These are phyloP conservation scores for Spodoptera littoralis DNA, from an alignment of 2,888 invertebrate genomes.

Conservation along the genomic window DNA sequence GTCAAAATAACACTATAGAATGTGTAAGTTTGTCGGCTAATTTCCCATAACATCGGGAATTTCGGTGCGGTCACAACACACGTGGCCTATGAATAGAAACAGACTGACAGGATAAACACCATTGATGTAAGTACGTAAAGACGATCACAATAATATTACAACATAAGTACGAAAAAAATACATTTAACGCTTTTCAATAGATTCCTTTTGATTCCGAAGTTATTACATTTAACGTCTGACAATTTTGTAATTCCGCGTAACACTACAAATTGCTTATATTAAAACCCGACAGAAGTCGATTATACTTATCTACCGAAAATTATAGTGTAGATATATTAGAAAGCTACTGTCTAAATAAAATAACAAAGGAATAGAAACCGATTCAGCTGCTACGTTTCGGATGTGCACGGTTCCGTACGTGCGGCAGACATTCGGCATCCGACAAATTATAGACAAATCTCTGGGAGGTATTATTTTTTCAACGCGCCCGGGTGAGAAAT, in stretches of 20 bases:
- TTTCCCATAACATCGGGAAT: slow-evolving; percentile 75
- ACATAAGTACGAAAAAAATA: slow-evolving; percentile 1
- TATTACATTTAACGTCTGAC: slow-evolving; percentile 12
- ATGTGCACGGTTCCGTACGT: slow-evolving; percentile 54
- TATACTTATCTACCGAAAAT: slow-evolving; percentile 65
- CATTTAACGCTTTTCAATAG: slow-evolving; percentile 2
- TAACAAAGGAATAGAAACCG: slow-evolving; percentile 72
- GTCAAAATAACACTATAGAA: slow-evolving; percentile 79
- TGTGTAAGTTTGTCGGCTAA: slow-evolving; percentile 72
- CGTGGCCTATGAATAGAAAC: slow-evolving; percentile 54
- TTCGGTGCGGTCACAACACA: slow-evolving; percentile 70
- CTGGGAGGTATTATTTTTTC: slow-evolving; percentile 87
- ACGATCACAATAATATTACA: slow-evolving; percentile 14
- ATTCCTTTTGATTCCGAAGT: slow-evolving; percentile 7
- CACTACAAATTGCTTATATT: slow-evolving; percentile 52
- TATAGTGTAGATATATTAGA: slow-evolving; percentile 71
- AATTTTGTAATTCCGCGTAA: slow-evolving; percentile 45
- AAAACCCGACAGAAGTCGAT: slow-evolving; percentile 47
- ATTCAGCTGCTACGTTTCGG: slow-evolving; percentile 68
- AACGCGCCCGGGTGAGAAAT: slow-evolving; percentile 88
- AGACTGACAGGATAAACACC: slow-evolving; percentile 53
- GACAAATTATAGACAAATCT: slow-evolving; percentile 88
- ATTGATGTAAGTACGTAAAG: slow-evolving; percentile 33
- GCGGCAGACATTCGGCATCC: slow-evolving; percentile 75
- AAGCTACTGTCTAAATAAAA: slow-evolving; percentile 80